Percentiles rank a stretch among this genome's conserved stretches.
These are phyloP conservation scores for Stigmatopora nigra DNA, from an alignment of 2,113 vertebrate species.

Conservation along the genomic window DNA sequence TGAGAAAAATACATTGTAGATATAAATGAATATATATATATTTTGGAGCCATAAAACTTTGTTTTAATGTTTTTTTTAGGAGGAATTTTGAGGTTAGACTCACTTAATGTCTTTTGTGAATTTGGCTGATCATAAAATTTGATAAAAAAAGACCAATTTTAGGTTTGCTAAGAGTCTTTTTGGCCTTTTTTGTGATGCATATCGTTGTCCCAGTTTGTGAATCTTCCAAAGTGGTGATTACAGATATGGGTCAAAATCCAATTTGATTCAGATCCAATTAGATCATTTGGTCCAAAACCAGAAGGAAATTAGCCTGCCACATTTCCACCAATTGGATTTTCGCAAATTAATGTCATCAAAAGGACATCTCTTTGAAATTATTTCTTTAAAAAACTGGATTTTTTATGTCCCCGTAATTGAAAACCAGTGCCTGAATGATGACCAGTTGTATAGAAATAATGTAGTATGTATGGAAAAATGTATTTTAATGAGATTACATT, in stretches of 20 bases:
- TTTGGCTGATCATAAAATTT: neutral
- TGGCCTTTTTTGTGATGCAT: constrained; percentile 5
- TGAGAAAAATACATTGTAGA: no score
- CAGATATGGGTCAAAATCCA: constrained; percentile 38
- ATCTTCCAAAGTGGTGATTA: constrained; percentile 40
- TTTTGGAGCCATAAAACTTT: neutral
- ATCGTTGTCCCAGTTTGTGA: constrained; percentile 25
- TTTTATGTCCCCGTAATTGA: no score
- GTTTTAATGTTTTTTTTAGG: neutral
- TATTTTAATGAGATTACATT: neutral
- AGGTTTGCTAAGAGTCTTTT: neutral
- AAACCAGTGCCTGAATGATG: no score
- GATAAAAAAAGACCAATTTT: neutral
- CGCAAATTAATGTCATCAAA: constrained; percentile 41
- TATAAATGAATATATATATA: neutral
- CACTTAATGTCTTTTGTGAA: neutral
- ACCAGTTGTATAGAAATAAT: no score
- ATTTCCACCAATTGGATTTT: constrained; percentile 11
- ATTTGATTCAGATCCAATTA: constrained; percentile 46
- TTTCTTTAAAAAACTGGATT: no score
- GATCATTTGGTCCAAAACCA: constrained; percentile 38
- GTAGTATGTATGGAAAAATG: no score
- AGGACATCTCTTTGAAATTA: neutral
- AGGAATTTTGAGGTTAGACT: neutral
- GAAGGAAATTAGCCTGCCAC: constrained; percentile 25